Evolutionary conservation across 2,888 invertebrate species (phyloP).

Genomic region (Schizaphis graminum): DNA sequence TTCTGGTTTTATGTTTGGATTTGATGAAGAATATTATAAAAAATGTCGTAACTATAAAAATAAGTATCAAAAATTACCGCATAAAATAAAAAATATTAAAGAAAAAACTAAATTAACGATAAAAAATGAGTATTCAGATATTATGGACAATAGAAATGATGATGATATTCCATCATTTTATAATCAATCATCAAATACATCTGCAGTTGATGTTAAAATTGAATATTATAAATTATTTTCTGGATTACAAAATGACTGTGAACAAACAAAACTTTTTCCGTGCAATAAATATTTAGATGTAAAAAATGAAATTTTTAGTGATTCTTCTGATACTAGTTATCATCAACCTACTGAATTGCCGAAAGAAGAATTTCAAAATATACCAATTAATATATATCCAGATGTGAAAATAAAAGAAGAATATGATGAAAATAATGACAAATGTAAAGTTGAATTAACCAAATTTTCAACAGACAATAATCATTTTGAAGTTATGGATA

Average conservation of each 20-base stretch:
- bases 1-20: background rate
- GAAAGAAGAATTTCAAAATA: background rate
- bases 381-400: background rate
- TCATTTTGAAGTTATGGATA: background rate
- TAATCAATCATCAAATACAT: background rate
- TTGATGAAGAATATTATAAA: background rate
- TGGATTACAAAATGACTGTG: background rate
- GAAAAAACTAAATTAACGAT: background rate
- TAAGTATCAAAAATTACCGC: background rate
- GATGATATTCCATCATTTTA: background rate
- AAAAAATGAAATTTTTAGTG: background rate
- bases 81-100: background rate
- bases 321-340: background rate
- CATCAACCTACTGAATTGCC: background rate
- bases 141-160: background rate
- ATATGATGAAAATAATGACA: conserved; percentile 3
- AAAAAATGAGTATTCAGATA: background rate
- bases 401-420: background rate
- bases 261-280: background rate
- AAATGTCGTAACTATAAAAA: background rate
- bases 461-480: background rate
- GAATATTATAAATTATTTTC: background rate
- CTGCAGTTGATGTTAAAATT: background rate
- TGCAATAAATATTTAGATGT: background rate
- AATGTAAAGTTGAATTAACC: background rate